phyloP scores from a whole-genome alignment of 2,113 vertebrate species.

The Labeo catla region DNA sequence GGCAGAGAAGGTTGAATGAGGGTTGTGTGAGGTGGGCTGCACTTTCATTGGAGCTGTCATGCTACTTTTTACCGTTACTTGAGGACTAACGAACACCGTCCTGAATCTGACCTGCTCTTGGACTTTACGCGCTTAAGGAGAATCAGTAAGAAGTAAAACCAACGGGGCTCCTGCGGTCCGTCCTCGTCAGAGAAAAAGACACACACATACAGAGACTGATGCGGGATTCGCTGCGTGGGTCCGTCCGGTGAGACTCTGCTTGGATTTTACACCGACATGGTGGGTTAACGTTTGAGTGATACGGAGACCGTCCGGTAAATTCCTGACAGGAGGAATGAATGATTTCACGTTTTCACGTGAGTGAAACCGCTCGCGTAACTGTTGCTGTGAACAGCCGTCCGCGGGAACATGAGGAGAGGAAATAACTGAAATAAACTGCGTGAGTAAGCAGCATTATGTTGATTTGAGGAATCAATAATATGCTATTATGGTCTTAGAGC shows the following conservation, averaged over 20 bases:
- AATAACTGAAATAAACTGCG: slow-evolving; percentile 26
- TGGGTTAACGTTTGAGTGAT: slow-evolving; percentile 34
- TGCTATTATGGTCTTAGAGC: neutral
- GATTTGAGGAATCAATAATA: neutral
- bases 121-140: slow-evolving; percentile 2
- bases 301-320: slow-evolving; percentile 18
- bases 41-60: slow-evolving; percentile 21
- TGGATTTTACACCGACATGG: slow-evolving; percentile 45
- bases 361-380: slow-evolving; percentile 39
- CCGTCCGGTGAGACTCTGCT: slow-evolving; percentile 19
- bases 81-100: slow-evolving; percentile 21
- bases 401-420: slow-evolving; percentile 10
- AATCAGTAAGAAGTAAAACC: slow-evolving; percentile 19
- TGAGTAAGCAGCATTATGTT: slow-evolving; percentile 1
- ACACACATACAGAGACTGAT: slow-evolving; percentile 15
- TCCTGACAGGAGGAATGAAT: slow-evolving; percentile 40
- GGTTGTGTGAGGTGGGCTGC: slow-evolving; percentile 15
- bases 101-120: neutral
- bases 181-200: slow-evolving; percentile 12
- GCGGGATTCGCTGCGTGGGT: slow-evolving; percentile 12
- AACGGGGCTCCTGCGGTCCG: neutral
- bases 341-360: slow-evolving; percentile 10
- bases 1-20: slow-evolving; percentile 17
- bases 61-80: slow-evolving; percentile 22
- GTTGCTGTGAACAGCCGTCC: slow-evolving; percentile 30